These are phyloP conservation scores for Steatornis caripensis DNA, from an alignment of 2,113 vertebrate species.

Conservation along the genomic window DNA sequence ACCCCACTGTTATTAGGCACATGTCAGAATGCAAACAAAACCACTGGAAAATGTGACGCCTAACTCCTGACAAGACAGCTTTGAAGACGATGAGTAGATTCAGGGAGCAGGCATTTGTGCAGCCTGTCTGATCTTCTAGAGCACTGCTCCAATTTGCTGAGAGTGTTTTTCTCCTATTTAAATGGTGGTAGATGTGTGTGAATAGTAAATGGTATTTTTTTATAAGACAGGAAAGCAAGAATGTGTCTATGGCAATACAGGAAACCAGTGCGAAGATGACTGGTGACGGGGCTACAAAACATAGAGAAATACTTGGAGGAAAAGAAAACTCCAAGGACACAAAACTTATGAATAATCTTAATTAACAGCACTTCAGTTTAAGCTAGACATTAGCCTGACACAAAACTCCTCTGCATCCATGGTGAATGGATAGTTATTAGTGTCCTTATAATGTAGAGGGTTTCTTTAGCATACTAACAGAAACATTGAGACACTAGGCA, in stretches of 20 bases:
- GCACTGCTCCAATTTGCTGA: background rate
- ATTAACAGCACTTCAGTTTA: background rate
- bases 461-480: background rate
- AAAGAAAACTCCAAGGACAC: background rate
- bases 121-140: background rate
- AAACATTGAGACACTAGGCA: background rate
- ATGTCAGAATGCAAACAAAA: slow-evolving; percentile 4
- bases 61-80: background rate
- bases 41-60: background rate
- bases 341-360: background rate
- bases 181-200: background rate
- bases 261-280: background rate
- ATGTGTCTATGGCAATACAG: background rate
- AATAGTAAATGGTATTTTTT: background rate
- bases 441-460: background rate
- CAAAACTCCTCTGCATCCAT: background rate
- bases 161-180: background rate
- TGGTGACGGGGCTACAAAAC: background rate
- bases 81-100: background rate
- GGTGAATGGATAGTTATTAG: background rate
- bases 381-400: background rate
- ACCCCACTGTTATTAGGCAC: background rate
- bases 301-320: background rate
- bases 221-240: background rate
- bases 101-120: background rate